Percentiles rank a stretch among this genome's conserved stretches.
phyloP scores from a whole-genome alignment of 2,888 invertebrate species.

The Orthonevra nobilis region DNA sequence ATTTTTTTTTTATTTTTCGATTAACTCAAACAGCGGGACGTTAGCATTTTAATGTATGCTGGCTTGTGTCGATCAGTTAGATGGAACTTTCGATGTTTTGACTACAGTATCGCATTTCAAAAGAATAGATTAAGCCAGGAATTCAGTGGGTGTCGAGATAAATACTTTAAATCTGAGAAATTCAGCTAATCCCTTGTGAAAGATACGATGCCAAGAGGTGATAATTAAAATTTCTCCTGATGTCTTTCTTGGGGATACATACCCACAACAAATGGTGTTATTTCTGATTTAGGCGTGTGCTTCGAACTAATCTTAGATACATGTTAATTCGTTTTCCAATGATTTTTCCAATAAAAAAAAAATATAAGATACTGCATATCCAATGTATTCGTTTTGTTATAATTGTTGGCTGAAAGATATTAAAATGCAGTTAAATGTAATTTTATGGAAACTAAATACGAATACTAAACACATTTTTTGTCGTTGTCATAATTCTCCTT shows the following conservation, averaged over 20 bases:
- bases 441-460: conserved; percentile 25
- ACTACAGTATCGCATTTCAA: conserved; percentile 20
- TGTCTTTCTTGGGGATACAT: not conserved
- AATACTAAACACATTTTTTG: conserved; percentile 5
- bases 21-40: conserved; percentile 26
- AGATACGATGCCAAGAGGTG: not conserved
- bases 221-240: conserved; percentile 9
- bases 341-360: not conserved
- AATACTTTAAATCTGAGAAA: conserved; percentile 16
- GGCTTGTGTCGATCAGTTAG: not conserved
- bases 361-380: not conserved
- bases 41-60: not conserved
- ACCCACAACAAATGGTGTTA: not conserved
- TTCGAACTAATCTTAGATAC: not conserved
- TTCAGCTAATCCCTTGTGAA: conserved; percentile 32
- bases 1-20: conserved; percentile 3
- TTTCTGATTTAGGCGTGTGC: not conserved
- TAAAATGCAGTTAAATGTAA: conserved; percentile 8
- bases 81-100: conserved; percentile 5
- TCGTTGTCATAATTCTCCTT: not conserved
- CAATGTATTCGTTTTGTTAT: not conserved
- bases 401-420: not conserved
- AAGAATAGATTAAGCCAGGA: conserved; percentile 24
- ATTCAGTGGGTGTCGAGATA: conserved; percentile 47
- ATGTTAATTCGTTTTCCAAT: not conserved